phyloP scores from a whole-genome alignment of 2,888 invertebrate genomes.

The Calameuta idolon region DNA sequence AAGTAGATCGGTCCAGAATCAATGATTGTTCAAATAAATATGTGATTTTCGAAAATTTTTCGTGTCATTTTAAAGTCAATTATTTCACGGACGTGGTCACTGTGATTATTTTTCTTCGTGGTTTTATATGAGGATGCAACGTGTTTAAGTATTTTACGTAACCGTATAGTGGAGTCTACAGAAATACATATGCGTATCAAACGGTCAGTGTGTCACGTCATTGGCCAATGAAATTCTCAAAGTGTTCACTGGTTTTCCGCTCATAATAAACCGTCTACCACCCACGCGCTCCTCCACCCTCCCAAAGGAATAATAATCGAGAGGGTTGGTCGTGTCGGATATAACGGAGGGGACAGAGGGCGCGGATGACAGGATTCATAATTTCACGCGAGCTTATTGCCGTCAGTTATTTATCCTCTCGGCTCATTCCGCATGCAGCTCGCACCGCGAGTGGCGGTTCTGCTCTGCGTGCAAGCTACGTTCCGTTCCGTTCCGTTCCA shows the following conservation, averaged over 20 bases:
- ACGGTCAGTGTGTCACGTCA: conserved; percentile 15
- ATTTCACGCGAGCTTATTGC: conserved; percentile 62
- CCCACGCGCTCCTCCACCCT: conserved; percentile 21
- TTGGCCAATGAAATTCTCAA: neutral
- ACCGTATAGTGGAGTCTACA: neutral
- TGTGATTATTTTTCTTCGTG: neutral
- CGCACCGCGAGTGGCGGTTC: conserved; percentile 32
- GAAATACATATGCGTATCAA: neutral
- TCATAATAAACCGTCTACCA: conserved; percentile 5
- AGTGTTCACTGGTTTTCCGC: neutral
- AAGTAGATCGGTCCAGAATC: neutral
- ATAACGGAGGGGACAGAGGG: conserved; percentile 32
- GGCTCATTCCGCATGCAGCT: conserved; percentile 57
- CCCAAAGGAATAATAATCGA: conserved; percentile 21
- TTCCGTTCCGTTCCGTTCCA: conserved; percentile 8
- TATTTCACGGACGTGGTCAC: neutral
- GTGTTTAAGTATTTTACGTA: neutral
- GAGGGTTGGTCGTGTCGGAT: conserved; percentile 15
- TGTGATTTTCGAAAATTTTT: neutral
- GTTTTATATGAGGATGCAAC: neutral
- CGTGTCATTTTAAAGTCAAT: neutral
- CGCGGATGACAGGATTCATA: conserved; percentile 56
- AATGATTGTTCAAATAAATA: neutral
- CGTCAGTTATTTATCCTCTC: conserved; percentile 57
- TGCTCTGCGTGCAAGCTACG: neutral